phyloP scores from a whole-genome alignment of 2,888 invertebrate species.

The Perizoma flavofasciatum region DNA sequence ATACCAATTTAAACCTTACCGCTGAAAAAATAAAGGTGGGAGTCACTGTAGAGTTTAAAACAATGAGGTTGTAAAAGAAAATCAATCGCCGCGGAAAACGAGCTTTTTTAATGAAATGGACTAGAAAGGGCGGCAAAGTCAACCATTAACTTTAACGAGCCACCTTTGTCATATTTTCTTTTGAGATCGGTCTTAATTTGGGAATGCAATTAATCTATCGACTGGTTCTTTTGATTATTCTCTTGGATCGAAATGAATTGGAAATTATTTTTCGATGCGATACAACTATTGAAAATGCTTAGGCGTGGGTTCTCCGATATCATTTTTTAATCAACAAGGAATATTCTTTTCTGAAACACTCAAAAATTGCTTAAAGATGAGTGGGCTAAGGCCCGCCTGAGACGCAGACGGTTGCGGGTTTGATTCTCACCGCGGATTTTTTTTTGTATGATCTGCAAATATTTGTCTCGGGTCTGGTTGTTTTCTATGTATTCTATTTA shows the following conservation, averaged over 20 bases:
- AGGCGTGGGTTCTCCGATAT: too few relatives aligned
- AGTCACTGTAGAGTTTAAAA: slow-evolving; percentile 37
- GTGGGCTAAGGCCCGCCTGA: too few relatives aligned
- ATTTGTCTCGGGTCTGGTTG: too few relatives aligned
- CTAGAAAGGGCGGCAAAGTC: slow-evolving; percentile 70
- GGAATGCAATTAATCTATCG: slow-evolving; percentile 63
- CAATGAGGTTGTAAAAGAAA: slow-evolving; percentile 64
- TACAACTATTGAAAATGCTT: too few relatives aligned
- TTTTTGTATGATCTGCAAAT: too few relatives aligned
- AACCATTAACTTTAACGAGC: slow-evolving; percentile 76
- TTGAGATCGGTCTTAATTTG: slow-evolving; percentile 62
- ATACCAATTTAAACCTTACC: slow-evolving; percentile 23
- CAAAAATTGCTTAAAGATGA: too few relatives aligned
- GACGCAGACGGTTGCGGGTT: too few relatives aligned
- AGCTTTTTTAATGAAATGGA: slow-evolving; percentile 77
- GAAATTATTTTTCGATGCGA: background rate
- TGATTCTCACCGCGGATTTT: too few relatives aligned
- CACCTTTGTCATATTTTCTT: slow-evolving; percentile 79
- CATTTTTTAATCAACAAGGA: too few relatives aligned
- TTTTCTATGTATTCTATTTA: too few relatives aligned
- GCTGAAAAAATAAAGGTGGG: slow-evolving; percentile 40
- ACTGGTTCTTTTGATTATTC: slow-evolving; percentile 42
- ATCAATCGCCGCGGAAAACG: slow-evolving; percentile 72
- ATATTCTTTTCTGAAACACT: too few relatives aligned
- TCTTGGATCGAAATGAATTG: slow-evolving; percentile 4